Percentiles rank a stretch among this genome's conserved stretches.
Evolutionary conservation across 2,797 vertebrate genomes (phyloP).

Genomic region (Microctenopoma steveboyesi): DNA sequence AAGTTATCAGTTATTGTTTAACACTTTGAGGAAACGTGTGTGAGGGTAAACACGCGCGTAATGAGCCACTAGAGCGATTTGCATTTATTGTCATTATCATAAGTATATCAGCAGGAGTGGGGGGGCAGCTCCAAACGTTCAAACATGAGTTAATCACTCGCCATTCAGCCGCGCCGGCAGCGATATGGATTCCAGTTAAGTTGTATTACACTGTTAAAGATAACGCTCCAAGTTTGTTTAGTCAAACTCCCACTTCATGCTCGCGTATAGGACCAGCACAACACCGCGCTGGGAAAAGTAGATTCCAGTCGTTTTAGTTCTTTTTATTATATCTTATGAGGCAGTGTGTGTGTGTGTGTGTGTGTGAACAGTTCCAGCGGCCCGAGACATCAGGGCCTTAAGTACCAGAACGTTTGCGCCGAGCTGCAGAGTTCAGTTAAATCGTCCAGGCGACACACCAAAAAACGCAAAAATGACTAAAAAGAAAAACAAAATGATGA

Average conservation of each 20-base stretch:
- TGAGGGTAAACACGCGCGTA: conserved; percentile 3
- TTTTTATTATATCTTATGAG: too few relatives aligned
- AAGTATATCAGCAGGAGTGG: not conserved
- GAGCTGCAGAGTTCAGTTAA: too few relatives aligned
- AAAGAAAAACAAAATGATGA: too few relatives aligned
- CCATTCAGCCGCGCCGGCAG: conserved; percentile 10
- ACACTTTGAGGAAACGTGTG: conserved; percentile 36
- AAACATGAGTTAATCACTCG: conserved; percentile 67
- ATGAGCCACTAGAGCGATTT: conserved; percentile 40
- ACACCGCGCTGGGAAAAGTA: too few relatives aligned
- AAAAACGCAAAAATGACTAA: not conserved
- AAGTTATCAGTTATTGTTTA: conserved; percentile 55
- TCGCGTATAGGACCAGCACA: not conserved
- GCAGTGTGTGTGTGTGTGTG: too few relatives aligned
- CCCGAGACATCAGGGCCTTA: too few relatives aligned
- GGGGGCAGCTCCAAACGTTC: conserved; percentile 43
- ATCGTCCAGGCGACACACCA: too few relatives aligned
- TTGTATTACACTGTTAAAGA: conserved; percentile 13
- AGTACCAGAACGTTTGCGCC: too few relatives aligned
- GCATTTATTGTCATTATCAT: conserved; percentile 22
- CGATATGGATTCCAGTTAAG: conserved; percentile 22
- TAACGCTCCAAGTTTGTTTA: conserved; percentile 39
- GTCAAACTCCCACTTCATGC: conserved; percentile 10
- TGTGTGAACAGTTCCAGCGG: too few relatives aligned
- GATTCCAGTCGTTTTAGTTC: too few relatives aligned